Conservation (phyloP, 1,140 invertebrate genomes). For the Ceratoteleas bidentatus region DNA sequence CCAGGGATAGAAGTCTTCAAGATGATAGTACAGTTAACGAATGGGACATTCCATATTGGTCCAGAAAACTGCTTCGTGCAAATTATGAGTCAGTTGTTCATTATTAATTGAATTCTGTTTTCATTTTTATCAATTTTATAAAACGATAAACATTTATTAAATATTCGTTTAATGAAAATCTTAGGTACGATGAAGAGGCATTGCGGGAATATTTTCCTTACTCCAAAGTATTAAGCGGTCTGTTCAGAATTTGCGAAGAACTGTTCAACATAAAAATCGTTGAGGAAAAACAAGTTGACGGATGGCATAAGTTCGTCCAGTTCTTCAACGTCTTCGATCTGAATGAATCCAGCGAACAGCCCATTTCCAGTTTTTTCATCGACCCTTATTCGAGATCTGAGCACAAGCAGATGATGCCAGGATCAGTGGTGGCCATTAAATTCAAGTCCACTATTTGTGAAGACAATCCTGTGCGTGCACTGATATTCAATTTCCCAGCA, state of each 20-base stretch:
- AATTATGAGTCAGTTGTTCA: constrained; percentile 83
- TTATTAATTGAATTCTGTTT: background rate
- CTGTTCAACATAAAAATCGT: constrained; percentile 93
- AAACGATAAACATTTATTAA: constrained; percentile 7
- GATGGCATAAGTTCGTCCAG: constrained; percentile 93
- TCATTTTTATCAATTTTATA: background rate
- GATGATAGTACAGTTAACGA: constrained; percentile 85
- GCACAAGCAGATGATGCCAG: constrained; percentile 82
- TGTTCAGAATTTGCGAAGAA: constrained; percentile 82
- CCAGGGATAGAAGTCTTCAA: constrained; percentile 87
- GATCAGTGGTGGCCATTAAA: constrained; percentile 86
- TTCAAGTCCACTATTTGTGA: constrained; percentile 84
- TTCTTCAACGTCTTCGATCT: constrained; percentile 91
- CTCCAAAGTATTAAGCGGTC: constrained; percentile 87
- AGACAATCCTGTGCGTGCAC: constrained; percentile 87
- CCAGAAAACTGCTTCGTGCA: constrained; percentile 85
- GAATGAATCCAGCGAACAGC: constrained; percentile 82
- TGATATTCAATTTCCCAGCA: constrained; percentile 91
- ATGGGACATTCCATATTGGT: constrained; percentile 95
- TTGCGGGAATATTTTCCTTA: constrained; percentile 92
- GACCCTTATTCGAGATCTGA: constrained; percentile 88
- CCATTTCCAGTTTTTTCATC: constrained; percentile 90
- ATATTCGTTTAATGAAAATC: constrained; percentile 12
- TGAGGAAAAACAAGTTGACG: constrained; percentile 83
- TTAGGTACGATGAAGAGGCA: constrained; percentile 86